Percentiles rank a stretch among this genome's conserved stretches.
Conservation (phyloP, 2,888 invertebrate genomes). For the Stratiomys singularior region DNA sequence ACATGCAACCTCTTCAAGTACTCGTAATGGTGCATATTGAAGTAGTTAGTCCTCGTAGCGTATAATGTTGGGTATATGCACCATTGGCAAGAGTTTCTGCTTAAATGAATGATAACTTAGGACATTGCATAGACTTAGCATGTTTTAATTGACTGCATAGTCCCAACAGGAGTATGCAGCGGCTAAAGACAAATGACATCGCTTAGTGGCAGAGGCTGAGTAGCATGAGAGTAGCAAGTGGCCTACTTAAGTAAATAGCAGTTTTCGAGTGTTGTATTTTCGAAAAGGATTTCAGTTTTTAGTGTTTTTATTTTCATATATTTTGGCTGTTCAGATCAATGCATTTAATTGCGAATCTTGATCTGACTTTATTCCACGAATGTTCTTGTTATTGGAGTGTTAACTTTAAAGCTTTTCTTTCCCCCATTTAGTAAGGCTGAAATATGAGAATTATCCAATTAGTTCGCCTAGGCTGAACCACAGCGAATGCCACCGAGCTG, state of each 20-base stretch:
- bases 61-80: background rate
- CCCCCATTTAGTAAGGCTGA: too few species aligned
- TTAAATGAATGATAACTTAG: background rate
- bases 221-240: background rate
- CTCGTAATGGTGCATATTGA: background rate
- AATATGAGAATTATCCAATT: too few species aligned
- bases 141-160: background rate
- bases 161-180: background rate
- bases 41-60: background rate
- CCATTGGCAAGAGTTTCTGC: background rate
- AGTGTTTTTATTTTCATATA: too few species aligned
- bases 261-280: background rate
- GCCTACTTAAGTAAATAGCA: background rate
- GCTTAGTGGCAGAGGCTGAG: background rate
- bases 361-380: too few species aligned
- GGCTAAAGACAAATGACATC: background rate
- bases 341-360: too few species aligned
- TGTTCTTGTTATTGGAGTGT: too few species aligned
- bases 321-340: too few species aligned
- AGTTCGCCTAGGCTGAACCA: too few species aligned
- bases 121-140: background rate
- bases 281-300: background rate
- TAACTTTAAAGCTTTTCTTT: too few species aligned
- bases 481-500: too few species aligned
- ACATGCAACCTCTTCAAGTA: conserved; percentile 16